These are phyloP conservation scores for Anthoscopus minutus DNA, from an alignment of 2,113 vertebrate species.

Conservation along the genomic window DNA sequence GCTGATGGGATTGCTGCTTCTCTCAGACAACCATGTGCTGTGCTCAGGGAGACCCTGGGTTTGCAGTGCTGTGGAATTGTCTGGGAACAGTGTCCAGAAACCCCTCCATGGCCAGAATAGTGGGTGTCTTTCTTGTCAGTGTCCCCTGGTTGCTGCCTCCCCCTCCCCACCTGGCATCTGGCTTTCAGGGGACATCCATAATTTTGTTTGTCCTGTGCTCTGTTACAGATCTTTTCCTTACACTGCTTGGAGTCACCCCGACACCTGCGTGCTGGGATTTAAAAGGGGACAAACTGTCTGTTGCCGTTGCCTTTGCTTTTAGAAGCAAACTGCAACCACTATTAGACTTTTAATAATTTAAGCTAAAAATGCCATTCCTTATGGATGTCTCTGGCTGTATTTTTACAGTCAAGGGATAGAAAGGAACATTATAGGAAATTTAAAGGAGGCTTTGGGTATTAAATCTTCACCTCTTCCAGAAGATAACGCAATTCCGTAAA, in stretches of 20 bases:
- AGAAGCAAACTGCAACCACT: background rate
- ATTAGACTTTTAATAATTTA: constrained; percentile 52
- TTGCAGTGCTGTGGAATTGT: background rate
- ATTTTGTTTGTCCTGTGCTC: background rate
- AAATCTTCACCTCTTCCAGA: constrained; percentile 57
- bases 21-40: fast-evolving
- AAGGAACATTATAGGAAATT: constrained; percentile 58
- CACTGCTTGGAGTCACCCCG: background rate
- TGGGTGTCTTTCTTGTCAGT: fast-evolving
- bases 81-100: background rate
- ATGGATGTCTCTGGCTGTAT: constrained; percentile 16
- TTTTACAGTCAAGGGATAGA: constrained; percentile 43
- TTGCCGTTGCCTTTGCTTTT: background rate
- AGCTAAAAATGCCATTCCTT: background rate
- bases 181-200: background rate
- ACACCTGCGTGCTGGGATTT: background rate
- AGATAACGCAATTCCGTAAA: constrained; percentile 60
- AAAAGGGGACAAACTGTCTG: background rate
- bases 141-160: background rate
- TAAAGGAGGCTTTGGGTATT: constrained; percentile 46
- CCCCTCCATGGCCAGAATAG: fast-evolving
- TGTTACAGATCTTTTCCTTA: background rate
- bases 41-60: background rate
- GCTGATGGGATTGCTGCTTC: background rate
- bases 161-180: background rate